Base-by-base conservation (phyloP, 2,113 vertebrate species). In the Podocnemis expansa region DNA sequence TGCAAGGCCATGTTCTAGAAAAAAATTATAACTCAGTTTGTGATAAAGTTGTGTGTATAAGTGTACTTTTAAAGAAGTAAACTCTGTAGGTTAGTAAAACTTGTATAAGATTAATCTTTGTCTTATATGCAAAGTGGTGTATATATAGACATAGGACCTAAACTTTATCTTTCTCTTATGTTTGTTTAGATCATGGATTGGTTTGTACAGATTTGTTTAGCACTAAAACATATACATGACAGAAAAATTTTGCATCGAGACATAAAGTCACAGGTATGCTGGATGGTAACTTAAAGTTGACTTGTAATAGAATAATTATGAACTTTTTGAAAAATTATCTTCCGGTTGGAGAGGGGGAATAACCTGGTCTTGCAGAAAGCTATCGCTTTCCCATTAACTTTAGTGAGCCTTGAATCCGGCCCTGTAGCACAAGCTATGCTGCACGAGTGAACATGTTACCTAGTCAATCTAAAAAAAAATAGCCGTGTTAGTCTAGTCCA, bases 161-260 rank as follows among this genome's bases (percentile, higher is more conserved):
- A 58, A 93, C 38, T 10, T 58, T 89, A 38, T 3, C 91, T 93
- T 93, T 93, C 27, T 24, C 75, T 89, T 63, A 13, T 41, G 1
- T 70, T 13, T 41, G 1, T 70, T 13, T 96, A 99, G 99, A 99
- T 99, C 96, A 94, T 99, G 95, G 98, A 99, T 95, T 99, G 99
- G 99, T 99, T 99, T 98, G 99, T 99, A 94, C 99, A 99, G 97
- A 99, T 99, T 87, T 99, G 99, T 96, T 98, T 99, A 97, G 99
- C 99, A 8, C 95, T 99, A 78, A 99, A 99, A 92, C 99, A 99
- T 25, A 99, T 99, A 38, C 99, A 99, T 63, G 99, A 99, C 84
- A 98, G 99, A 93, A 99, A 99, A 98, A 99, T 99, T 97, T 98
- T 99, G 91, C 99, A 99, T 97, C 98, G 99, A 86, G 99, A 99